Percentiles rank a stretch among this genome's conserved stretches.
phyloP scores from a whole-genome alignment of 2,797 vertebrate genomes.

The Poeciliopsis turneri region DNA sequence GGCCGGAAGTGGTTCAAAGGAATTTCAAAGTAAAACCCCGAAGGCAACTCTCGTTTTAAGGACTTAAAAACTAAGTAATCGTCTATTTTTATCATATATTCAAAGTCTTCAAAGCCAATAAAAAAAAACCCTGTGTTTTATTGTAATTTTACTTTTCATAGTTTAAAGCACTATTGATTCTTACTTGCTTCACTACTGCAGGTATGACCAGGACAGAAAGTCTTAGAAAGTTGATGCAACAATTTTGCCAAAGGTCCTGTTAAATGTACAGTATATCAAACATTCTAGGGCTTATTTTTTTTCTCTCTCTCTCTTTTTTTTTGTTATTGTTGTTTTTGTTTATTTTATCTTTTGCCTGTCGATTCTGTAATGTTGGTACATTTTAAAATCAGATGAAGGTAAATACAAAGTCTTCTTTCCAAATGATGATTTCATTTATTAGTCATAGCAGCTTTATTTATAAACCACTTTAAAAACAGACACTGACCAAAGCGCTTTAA shows the following conservation, averaged over 20 bases:
- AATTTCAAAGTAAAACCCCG: slow-evolving; percentile 47
- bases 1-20: not conserved
- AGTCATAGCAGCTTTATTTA: not conserved
- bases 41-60: not conserved
- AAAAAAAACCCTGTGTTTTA: not conserved
- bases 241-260: slow-evolving; percentile 15
- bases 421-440: not conserved
- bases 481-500: not conserved
- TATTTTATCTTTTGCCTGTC: no score
- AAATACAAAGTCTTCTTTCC: not conserved
- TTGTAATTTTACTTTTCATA: not conserved
- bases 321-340: not conserved
- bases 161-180: not conserved
- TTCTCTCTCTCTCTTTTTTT: no score
- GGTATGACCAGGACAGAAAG: not conserved
- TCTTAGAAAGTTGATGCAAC: slow-evolving; percentile 56
- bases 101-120: not conserved
- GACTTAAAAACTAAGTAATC: not conserved
- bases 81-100: not conserved
- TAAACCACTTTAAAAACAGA: not conserved
- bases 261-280: not conserved
- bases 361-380: not conserved
- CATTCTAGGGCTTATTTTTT: not conserved
- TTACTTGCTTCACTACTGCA: not conserved
- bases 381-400: not conserved